Conservation (phyloP, 2,113 vertebrate species). For the Hypanus sabinus region DNA sequence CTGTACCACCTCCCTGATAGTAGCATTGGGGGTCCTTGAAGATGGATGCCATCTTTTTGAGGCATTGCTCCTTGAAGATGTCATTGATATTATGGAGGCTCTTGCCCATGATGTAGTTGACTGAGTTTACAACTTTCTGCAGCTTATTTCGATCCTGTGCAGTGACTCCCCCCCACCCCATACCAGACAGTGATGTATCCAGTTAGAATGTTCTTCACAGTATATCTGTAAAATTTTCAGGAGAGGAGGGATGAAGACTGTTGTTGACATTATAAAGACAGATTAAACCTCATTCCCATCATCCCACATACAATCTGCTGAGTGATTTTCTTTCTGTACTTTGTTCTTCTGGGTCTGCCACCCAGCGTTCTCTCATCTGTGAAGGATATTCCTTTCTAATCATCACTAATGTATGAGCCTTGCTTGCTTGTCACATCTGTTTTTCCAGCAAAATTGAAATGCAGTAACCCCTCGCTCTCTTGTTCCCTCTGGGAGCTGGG, state of each 20-base stretch:
- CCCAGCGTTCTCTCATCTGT: not conserved
- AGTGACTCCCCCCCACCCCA: no score
- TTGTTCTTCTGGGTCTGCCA: not conserved
- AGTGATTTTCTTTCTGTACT: not conserved
- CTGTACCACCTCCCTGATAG: no score
- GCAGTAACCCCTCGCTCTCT: not conserved
- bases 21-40: no score
- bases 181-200: no score
- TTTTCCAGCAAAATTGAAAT: not conserved
- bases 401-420: not conserved
- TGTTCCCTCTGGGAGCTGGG: not conserved
- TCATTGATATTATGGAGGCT: no score
- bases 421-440: not conserved
- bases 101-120: no score
- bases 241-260: not conserved
- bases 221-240: not conserved
- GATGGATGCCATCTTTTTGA: no score
- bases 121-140: no score
- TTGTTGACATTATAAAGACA: constrained; percentile 3
- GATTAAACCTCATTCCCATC: not conserved
- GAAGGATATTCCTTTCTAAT: not conserved
- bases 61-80: no score
- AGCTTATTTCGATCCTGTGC: no score
- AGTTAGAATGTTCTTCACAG: no score
- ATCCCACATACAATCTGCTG: not conserved